A percentile compares a stretch with the other conserved stretches of the same genome.
Conservation (phyloP, 2,888 invertebrate species). For the Carterocephalus palaemon region DNA sequence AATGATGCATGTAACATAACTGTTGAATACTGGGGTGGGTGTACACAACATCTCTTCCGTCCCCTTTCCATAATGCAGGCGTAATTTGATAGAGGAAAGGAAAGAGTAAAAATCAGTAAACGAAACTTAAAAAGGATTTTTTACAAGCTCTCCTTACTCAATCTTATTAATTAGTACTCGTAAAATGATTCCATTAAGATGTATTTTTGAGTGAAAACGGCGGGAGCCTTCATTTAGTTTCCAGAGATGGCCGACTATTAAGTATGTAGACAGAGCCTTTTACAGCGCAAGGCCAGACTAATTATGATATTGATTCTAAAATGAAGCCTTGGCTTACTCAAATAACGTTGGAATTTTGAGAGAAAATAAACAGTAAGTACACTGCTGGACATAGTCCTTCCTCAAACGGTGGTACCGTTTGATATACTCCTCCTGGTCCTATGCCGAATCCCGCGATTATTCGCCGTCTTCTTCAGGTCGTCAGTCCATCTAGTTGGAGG, state of each 20-base stretch:
- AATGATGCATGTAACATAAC: no score
- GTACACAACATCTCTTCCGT: no score
- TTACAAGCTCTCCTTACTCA: constrained; percentile 8
- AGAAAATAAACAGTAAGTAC: no score
- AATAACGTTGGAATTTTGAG: not conserved
- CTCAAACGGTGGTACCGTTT: no score
- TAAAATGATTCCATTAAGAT: constrained; percentile 47
- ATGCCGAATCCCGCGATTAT: no score
- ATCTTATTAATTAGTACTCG: constrained; percentile 33
- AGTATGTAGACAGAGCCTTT: constrained; percentile 1
- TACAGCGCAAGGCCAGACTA: not conserved
- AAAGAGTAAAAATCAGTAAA: not conserved
- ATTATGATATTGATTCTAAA: constrained; percentile 15
- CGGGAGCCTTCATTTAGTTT: constrained; percentile 35
- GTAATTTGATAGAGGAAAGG: no score
- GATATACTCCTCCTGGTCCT: no score
- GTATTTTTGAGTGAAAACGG: constrained; percentile 45
- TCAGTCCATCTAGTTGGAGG: no score
- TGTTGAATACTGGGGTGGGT: no score
- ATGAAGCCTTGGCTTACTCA: constrained; percentile 1
- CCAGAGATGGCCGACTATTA: constrained; percentile 8
- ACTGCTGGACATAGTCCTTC: no score
- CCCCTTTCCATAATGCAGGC: no score
- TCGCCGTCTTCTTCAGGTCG: no score
- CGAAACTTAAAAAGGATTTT: constrained; percentile 1